Base-by-base conservation (phyloP, 2,113 vertebrate genomes). In the Pterocles burchelli region DNA sequence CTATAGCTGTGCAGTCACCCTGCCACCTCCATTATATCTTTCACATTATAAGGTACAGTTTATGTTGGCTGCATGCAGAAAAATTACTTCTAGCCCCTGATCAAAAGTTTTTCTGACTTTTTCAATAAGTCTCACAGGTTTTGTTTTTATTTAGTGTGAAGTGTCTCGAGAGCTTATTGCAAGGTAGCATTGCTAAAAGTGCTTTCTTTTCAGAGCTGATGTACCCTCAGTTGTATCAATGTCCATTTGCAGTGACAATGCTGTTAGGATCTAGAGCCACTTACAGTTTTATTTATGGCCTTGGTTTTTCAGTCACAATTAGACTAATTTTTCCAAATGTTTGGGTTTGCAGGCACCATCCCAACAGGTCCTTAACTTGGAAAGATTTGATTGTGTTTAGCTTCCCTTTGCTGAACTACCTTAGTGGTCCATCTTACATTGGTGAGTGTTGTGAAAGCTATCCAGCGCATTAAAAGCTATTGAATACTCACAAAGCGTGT, bases 231-330 rank as follows among this genome's bases (percentile, higher is more conserved):
- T 54, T 84, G 38, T 86, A 76, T 25, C 73, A 63, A n/a, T 52
- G 78, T 92, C 82, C 88, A 52, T 76, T 81, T 75, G 41, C 88
- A 89, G 63, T 70, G 96, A 54, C 84, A 89, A 82, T 77, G 77
- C 49, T 86, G 38, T 52, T 34, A 76, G 63, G 85, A 96, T 94
- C 92, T 95, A 82, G 95, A 95, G 90, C 51, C 85, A 96, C 91
- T 97, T 93, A 91, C 8, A 43, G 74, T 88, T 96, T 97, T 94
- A 95, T 95, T 97, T 97, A 93, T 13, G 57, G 89, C 85, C 94
- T 94, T 89, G 88, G 95, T 83, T 97, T 97, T 95, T 95, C 84
- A 95, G 85, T 95, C 93, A 93, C 66, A 97, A 97, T 95, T 91
- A 92, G 88, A 93, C 86, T 19, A 93, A 80, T 66, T 93, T 96